Conservation (phyloP, 1,140 invertebrate genomes). For the Hesperophylax magnus region DNA sequence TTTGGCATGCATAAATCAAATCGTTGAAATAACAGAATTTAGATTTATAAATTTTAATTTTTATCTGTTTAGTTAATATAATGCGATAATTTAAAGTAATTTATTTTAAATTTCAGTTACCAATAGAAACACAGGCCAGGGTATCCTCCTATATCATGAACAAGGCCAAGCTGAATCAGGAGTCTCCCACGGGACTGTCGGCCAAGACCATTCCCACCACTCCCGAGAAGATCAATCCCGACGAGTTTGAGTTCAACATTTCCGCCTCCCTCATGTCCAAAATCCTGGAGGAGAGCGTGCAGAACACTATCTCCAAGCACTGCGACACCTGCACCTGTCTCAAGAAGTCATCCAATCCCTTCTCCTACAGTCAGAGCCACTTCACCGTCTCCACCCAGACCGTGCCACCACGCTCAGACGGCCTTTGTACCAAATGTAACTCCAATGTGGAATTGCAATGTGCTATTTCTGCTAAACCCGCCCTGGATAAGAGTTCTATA, state of each 20-base stretch:
- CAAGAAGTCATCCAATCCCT: constrained; percentile 72
- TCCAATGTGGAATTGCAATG: constrained; percentile 64
- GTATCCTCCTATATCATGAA: constrained; percentile 83
- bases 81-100: background rate
- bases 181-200: constrained; percentile 52
- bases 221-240: constrained; percentile 65
- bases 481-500: constrained; percentile 60
- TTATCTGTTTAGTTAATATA: background rate
- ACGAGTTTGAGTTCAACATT: constrained; percentile 82
- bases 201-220: constrained; percentile 56
- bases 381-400: constrained; percentile 77
- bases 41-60: too few relatives aligned
- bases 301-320: constrained; percentile 82
- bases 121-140: constrained; percentile 90
- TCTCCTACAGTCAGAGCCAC: constrained; percentile 72
- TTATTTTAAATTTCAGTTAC: constrained; percentile 77
- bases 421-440: constrained; percentile 67
- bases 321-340: constrained; percentile 85
- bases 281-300: constrained; percentile 88
- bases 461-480: constrained; percentile 63
- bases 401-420: constrained; percentile 66
- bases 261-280: constrained; percentile 95
- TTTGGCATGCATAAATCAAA: too few relatives aligned
- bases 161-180: constrained; percentile 75
- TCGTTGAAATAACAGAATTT: too few relatives aligned